A percentile compares a stretch with the other conserved stretches of the same genome.
Evolutionary conservation across 2,888 invertebrate genomes (phyloP).

Genomic region (Alcis repandata): DNA sequence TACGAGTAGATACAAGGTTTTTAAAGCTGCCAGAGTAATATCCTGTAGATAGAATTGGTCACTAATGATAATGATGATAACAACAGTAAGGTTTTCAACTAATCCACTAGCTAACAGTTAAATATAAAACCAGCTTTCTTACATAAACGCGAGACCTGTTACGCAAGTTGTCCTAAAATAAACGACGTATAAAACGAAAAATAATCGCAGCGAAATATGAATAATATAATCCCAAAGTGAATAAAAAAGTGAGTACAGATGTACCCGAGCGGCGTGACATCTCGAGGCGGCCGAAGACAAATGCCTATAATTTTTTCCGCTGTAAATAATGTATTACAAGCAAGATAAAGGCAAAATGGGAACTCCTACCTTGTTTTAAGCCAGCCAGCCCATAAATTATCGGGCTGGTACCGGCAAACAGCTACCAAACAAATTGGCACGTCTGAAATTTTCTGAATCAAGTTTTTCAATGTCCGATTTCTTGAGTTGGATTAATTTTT

Average conservation of each 20-base stretch:
- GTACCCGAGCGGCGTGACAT: slow-evolving; percentile 57
- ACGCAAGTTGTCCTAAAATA: neutral
- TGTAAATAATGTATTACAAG: slow-evolving; percentile 68
- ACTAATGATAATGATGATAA: no score
- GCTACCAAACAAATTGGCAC: slow-evolving; percentile 64
- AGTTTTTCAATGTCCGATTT: slow-evolving; percentile 67
- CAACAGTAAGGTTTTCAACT: no score
- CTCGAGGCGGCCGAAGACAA: slow-evolving; percentile 59
- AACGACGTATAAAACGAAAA: neutral
- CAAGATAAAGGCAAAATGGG: slow-evolving; percentile 62
- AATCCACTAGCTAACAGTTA: no score
- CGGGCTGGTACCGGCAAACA: slow-evolving; percentile 52
- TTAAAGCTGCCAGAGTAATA: no score
- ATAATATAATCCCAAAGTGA: slow-evolving; percentile 24
- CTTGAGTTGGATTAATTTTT: slow-evolving; percentile 52
- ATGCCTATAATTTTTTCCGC: slow-evolving; percentile 63
- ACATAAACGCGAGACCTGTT: no score
- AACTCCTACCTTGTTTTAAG: slow-evolving; percentile 66
- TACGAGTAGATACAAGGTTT: no score
- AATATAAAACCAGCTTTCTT: no score
- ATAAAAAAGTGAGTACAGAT: slow-evolving; percentile 28
- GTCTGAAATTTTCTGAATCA: slow-evolving; percentile 66
- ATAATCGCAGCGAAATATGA: slow-evolving; percentile 19
- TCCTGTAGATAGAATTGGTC: no score
- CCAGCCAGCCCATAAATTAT: slow-evolving; percentile 61